Conservation (phyloP, 1,140 invertebrate species). For the Bombus sylvicola region DNA sequence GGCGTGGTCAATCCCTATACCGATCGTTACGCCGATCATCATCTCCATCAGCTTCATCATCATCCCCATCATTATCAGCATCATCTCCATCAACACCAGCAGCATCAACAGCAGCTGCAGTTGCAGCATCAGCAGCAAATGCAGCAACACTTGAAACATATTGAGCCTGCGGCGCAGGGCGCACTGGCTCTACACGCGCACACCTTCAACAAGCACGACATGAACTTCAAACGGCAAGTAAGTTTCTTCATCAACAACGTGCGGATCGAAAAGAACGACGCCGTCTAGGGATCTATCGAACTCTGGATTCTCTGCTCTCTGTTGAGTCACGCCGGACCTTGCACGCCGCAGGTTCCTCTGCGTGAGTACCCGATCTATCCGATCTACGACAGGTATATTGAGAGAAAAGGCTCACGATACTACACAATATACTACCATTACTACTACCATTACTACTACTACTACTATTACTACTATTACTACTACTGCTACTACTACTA, state of each 20-base stretch:
- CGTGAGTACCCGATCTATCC: conserved; percentile 31
- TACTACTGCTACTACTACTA: not conserved
- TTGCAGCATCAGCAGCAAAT: conserved; percentile 72
- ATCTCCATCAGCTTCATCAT: conserved; percentile 65
- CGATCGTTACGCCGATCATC: conserved; percentile 73
- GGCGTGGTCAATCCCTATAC: conserved; percentile 79
- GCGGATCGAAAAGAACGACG: conserved; percentile 88
- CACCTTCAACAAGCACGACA: conserved; percentile 85
- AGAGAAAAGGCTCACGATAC: conserved; percentile 40
- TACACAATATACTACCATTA: conserved; percentile 28
- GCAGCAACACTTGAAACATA: conserved; percentile 77
- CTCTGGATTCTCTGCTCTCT: conserved; percentile 12
- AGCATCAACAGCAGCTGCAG: conserved; percentile 66
- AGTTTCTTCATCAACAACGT: conserved; percentile 91
- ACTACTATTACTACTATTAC: not conserved
- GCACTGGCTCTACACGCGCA: conserved; percentile 79
- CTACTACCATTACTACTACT: conserved; percentile 15
- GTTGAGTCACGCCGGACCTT: conserved; percentile 27
- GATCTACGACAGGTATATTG: conserved; percentile 44
- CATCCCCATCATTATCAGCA: conserved; percentile 60
- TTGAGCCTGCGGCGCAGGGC: conserved; percentile 82
- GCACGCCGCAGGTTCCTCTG: conserved; percentile 31
- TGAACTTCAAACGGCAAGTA: conserved; percentile 90
- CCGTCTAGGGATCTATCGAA: conserved; percentile 68
- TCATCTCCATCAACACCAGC: conserved; percentile 64